phyloP scores from a whole-genome alignment of 2,888 invertebrate genomes.

The Orthosia gracilis region DNA sequence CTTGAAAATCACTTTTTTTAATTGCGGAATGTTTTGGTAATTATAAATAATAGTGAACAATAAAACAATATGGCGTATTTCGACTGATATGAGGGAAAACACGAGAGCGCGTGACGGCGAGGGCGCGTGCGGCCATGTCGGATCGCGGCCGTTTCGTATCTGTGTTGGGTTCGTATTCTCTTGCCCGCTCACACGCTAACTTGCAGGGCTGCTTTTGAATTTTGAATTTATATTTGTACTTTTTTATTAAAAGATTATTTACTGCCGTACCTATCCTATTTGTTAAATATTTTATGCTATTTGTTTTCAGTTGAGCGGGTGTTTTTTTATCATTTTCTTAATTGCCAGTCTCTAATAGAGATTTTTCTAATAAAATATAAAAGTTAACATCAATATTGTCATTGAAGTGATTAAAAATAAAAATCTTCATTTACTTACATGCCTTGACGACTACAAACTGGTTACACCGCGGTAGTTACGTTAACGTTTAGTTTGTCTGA shows the following conservation, averaged over 20 bases:
- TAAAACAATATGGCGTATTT: conserved; percentile 88
- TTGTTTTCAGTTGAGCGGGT: too few species aligned
- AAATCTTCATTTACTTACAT: too few species aligned
- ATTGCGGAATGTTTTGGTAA: conserved; percentile 64
- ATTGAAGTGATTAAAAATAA: too few species aligned
- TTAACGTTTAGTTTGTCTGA: too few species aligned
- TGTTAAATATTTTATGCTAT: too few species aligned
- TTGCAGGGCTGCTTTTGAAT: conserved; percentile 78
- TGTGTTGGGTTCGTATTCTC: conserved; percentile 83
- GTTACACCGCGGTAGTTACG: too few species aligned
- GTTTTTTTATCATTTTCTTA: neutral
- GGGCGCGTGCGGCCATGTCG: conserved; percentile 80
- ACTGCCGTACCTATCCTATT: too few species aligned
- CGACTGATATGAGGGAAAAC: conserved; percentile 85
- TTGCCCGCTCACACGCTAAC: conserved; percentile 85
- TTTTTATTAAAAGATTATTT: neutral
- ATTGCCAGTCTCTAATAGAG: neutral
- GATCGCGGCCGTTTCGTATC: conserved; percentile 82
- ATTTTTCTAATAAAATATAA: neutral
- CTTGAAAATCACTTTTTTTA: conserved; percentile 44
- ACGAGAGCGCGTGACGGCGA: conserved; percentile 77
- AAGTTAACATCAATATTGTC: too few species aligned
- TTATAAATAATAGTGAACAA: conserved; percentile 75
- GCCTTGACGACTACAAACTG: too few species aligned
- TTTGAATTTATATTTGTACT: conserved; percentile 38